phyloP scores from a whole-genome alignment of 2,888 invertebrate species.

The Linnaemya tessellans region DNA sequence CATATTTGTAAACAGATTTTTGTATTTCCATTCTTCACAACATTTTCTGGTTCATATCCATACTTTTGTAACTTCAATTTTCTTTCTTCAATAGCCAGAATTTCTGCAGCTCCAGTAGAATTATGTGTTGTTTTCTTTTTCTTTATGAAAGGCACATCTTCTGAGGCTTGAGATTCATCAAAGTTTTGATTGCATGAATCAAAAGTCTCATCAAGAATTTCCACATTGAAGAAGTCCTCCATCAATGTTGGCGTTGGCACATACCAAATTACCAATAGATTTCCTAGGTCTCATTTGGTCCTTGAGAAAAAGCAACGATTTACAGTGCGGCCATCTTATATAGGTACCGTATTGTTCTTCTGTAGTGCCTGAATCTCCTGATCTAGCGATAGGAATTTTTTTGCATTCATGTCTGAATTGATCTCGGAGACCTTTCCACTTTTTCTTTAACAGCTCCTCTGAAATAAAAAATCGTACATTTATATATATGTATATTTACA shows the following conservation, averaged over 20 bases:
- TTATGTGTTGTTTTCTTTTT: not conserved
- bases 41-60: slow-evolving; percentile 42
- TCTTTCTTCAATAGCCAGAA: slow-evolving; percentile 19
- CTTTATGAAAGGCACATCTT: not conserved
- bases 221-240: slow-evolving; percentile 9
- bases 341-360: slow-evolving; percentile 23
- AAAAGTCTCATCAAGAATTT: slow-evolving; percentile 5
- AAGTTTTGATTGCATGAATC: not conserved
- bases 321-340: slow-evolving; percentile 40
- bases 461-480: slow-evolving; percentile 33
- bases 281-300: slow-evolving; percentile 50
- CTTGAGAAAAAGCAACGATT: slow-evolving; percentile 51
- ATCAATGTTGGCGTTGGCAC: not conserved
- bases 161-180: slow-evolving; percentile 12
- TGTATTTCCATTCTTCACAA: slow-evolving; percentile 46
- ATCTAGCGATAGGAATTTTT: slow-evolving; percentile 37
- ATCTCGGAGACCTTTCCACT: slow-evolving; percentile 22
- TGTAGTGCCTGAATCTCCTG: slow-evolving; percentile 1
- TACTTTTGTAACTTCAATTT: slow-evolving; percentile 49
- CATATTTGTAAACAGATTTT: slow-evolving; percentile 12
- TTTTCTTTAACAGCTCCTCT: slow-evolving; percentile 45
- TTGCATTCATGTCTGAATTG: slow-evolving; percentile 17
- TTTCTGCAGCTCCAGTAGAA: not conserved
- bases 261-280: slow-evolving; percentile 20
- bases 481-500: slow-evolving; percentile 3